These are phyloP conservation scores for Encarsia formosa DNA, from an alignment of 2,888 invertebrate genomes.

Conservation along the genomic window DNA sequence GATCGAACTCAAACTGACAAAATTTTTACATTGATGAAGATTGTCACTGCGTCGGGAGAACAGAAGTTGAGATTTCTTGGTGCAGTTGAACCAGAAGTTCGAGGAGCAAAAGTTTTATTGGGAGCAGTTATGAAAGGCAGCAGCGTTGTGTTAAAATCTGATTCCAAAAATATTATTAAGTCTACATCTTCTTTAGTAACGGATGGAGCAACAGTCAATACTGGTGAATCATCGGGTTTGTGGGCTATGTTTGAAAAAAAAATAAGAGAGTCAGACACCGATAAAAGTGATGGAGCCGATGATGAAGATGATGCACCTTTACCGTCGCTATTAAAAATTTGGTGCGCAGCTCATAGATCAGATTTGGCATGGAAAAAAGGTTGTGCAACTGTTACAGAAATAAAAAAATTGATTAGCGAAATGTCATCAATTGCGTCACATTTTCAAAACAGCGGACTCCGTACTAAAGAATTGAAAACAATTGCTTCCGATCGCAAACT, in stretches of 20 bases:
- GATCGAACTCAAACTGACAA: not conserved
- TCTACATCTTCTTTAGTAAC: not conserved
- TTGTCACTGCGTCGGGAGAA: not conserved
- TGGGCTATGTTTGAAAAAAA: not conserved
- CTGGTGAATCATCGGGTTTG: not conserved
- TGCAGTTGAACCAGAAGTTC: not conserved
- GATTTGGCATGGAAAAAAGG: slow-evolving; percentile 1
- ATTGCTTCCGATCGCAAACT: not conserved
- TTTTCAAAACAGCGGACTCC: not conserved
- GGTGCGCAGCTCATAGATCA: not conserved
- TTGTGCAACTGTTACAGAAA: not conserved
- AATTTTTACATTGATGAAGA: not conserved
- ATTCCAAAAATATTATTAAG: not conserved
- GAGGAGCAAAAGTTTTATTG: not conserved
- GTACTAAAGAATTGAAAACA: not conserved
- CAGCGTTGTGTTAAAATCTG: not conserved
- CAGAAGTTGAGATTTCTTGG: not conserved
- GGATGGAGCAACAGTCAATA: not conserved
- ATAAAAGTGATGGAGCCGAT: not conserved
- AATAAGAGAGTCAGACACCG: not conserved
- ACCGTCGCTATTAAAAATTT: not conserved
- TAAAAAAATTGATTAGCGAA: not conserved
- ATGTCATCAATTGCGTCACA: not conserved
- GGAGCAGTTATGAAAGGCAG: not conserved
- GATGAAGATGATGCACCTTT: not conserved